Conservation (phyloP, 2,113 vertebrate species). For the Macrotus californicus region DNA sequence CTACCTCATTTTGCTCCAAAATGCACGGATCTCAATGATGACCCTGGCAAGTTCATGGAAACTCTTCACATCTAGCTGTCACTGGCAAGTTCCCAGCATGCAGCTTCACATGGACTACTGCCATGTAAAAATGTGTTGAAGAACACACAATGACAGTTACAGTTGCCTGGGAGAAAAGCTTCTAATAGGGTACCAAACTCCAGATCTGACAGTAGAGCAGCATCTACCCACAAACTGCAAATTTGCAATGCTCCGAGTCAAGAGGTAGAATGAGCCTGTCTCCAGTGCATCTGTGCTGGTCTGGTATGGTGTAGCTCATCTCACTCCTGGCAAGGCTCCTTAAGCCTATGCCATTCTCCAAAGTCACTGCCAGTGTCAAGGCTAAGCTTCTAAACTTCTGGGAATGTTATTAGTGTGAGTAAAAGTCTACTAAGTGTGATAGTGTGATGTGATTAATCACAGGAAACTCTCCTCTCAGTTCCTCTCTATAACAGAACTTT, state of each 20-base stretch:
- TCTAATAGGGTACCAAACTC: neutral
- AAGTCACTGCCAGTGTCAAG: neutral
- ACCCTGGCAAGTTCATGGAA: neutral
- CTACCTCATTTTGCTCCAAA: neutral
- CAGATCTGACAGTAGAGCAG: neutral
- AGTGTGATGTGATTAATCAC: neutral
- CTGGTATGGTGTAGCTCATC: neutral
- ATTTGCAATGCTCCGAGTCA: neutral
- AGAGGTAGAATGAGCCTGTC: neutral
- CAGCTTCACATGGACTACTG: neutral
- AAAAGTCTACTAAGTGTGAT: neutral
- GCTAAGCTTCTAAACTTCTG: neutral
- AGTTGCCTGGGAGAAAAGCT: neutral
- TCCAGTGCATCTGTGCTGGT: fast-evolving
- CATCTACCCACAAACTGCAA: neutral
- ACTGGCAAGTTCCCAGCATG: neutral
- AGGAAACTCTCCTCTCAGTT: neutral
- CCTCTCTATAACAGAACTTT: neutral
- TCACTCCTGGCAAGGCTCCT: neutral
- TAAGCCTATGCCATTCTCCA: neutral
- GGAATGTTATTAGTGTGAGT: neutral
- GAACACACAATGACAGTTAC: neutral
- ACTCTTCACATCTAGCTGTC: neutral
- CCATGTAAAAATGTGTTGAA: neutral
- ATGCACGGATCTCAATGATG: neutral